These are phyloP conservation scores for Cantharis lateralis DNA, from an alignment of 2,888 invertebrate species.

Conservation along the genomic window DNA sequence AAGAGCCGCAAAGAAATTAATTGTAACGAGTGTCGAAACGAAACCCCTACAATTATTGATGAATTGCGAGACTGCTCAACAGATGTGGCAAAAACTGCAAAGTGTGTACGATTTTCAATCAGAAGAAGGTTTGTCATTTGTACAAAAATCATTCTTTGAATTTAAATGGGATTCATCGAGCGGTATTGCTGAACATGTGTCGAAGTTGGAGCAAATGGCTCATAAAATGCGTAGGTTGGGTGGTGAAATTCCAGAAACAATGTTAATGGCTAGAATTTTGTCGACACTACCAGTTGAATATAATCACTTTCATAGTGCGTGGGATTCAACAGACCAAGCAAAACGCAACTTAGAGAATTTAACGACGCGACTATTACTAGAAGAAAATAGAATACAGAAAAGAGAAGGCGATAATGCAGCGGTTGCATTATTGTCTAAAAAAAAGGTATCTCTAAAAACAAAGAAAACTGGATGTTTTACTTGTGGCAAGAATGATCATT, in stretches of 20 bases:
- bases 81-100: constrained; percentile 36
- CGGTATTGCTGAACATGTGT: neutral
- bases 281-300: no score
- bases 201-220: neutral
- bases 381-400: no score
- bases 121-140: constrained; percentile 25
- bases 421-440: no score
- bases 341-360: no score
- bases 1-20: constrained; percentile 30
- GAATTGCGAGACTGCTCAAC: constrained; percentile 21
- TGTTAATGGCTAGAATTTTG: neutral
- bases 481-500: no score
- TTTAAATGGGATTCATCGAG: constrained; percentile 25
- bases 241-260: neutral
- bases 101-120: constrained; percentile 34
- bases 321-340: no score
- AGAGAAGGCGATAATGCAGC: no score
- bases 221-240: neutral
- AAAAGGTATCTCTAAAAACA: no score
- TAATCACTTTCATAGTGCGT: no score
- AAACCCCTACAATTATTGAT: constrained; percentile 31
- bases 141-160: constrained; percentile 38
- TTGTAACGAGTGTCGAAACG: constrained; percentile 33
- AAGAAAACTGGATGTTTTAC: no score
- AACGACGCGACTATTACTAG: no score